Conservation (phyloP, 2,888 invertebrate species). For the Seira musarum region DNA sequence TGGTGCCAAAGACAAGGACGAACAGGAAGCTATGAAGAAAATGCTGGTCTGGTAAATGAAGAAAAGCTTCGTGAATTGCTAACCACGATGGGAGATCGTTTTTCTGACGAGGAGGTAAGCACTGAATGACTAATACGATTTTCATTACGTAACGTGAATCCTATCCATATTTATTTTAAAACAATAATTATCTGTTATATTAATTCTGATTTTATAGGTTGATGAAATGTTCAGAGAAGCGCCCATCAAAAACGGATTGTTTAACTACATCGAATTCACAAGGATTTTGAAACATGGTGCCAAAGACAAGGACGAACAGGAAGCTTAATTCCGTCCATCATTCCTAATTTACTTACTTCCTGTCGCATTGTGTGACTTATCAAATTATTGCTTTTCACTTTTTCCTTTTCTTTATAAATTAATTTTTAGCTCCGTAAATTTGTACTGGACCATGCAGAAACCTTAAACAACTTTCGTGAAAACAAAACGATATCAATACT, state of each 20-base stretch:
- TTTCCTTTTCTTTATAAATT: too few relatives aligned
- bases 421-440: too few relatives aligned
- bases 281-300: conserved; percentile 99
- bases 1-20: conserved; percentile 98
- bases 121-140: background rate
- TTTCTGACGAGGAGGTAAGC: conserved; percentile 87
- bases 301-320: conserved; percentile 97
- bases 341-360: background rate
- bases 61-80: conserved; percentile 95
- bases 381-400: too few relatives aligned
- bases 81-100: conserved; percentile 97
- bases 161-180: conserved; percentile 17
- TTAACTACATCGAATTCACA: conserved; percentile 99
- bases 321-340: conserved; percentile 69
- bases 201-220: conserved; percentile 74
- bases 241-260: conserved; percentile 92
- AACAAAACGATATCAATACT: too few relatives aligned
- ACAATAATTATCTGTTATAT: background rate
- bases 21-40: conserved; percentile 92
- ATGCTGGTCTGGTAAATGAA: conserved; percentile 91
- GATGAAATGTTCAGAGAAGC: conserved; percentile 99
- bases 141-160: too few relatives aligned
- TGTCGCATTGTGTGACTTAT: too few relatives aligned
- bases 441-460: too few relatives aligned
- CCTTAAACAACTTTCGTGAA: too few relatives aligned